Percentiles rank a stretch among this genome's conserved stretches.
Conservation (phyloP, 1,140 invertebrate species). For the Battus philenor region DNA sequence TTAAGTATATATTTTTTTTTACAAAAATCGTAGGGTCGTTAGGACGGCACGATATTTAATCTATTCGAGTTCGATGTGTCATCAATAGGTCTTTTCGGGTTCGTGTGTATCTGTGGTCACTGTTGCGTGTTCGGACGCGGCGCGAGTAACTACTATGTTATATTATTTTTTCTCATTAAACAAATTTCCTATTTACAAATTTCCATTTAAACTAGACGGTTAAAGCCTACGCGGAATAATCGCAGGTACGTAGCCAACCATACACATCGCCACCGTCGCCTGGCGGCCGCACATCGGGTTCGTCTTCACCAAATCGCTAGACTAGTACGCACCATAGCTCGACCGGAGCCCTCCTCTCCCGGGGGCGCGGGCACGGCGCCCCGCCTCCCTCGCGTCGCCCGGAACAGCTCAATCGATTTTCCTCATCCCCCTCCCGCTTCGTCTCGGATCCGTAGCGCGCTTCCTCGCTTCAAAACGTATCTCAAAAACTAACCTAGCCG, state of each 20-base stretch:
- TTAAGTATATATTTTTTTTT: slow-evolving; percentile 73
- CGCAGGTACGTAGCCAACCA: slow-evolving; percentile 73
- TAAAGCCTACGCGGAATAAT: slow-evolving; percentile 74
- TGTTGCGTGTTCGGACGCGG: slow-evolving; percentile 49
- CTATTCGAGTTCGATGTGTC: slow-evolving; percentile 74
- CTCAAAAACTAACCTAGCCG: slow-evolving; percentile 70
- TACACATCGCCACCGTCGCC: no score
- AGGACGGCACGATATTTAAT: slow-evolving; percentile 74
- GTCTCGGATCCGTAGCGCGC: slow-evolving; percentile 31
- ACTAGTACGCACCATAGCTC: slow-evolving; percentile 70
- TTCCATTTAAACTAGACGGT: slow-evolving; percentile 74
- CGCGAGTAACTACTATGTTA: slow-evolving; percentile 45
- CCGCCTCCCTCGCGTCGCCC: slow-evolving; percentile 26
- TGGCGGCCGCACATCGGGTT: slow-evolving; percentile 64
- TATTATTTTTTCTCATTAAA: slow-evolving; percentile 45
- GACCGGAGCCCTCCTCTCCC: slow-evolving; percentile 39
- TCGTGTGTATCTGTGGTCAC: slow-evolving; percentile 34
- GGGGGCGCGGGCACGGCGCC: slow-evolving; percentile 21
- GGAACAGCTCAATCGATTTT: slow-evolving; percentile 61
- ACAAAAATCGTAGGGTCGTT: slow-evolving; percentile 76
- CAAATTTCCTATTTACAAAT: slow-evolving; percentile 71
- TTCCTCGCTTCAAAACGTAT: slow-evolving; percentile 58
- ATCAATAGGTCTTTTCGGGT: slow-evolving; percentile 59
- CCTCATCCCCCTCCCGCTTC: slow-evolving; percentile 36
- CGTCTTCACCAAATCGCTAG: slow-evolving; percentile 57